Conservation (phyloP, 64 coral and sea anemone species). For the Porites australiensis region DNA sequence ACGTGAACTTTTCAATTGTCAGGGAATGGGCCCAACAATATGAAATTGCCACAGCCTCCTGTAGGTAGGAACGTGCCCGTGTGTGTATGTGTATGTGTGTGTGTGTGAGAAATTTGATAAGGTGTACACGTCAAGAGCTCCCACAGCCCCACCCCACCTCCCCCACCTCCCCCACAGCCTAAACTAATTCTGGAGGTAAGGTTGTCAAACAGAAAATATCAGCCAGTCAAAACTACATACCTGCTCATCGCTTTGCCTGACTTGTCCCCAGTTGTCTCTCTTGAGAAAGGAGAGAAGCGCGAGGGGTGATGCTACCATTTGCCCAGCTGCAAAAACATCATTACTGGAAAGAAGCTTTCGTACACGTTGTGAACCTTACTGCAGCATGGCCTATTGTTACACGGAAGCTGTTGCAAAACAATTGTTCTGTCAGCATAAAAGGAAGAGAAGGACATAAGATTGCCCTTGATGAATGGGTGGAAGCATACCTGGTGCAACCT, state of each 20-base stretch:
- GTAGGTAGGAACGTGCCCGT: too few species aligned
- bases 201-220: slow-evolving; percentile 5
- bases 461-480: slow-evolving; percentile 50
- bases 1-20: too few species aligned
- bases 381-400: slow-evolving; percentile 51
- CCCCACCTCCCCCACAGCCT: too few species aligned
- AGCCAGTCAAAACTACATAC: slow-evolving; percentile 11
- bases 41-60: too few species aligned
- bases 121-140: neutral
- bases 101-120: neutral
- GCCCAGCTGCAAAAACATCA: slow-evolving; percentile 21
- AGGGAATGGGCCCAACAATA: too few species aligned
- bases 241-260: slow-evolving; percentile 27
- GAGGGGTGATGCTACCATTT: slow-evolving; percentile 25
- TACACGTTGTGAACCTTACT: slow-evolving; percentile 43
- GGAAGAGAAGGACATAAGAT: slow-evolving; percentile 41
- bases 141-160: too few species aligned
- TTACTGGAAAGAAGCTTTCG: slow-evolving; percentile 54
- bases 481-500: slow-evolving; percentile 12
- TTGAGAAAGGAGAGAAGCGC: too few species aligned
- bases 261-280: too few species aligned
- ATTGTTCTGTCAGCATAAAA: slow-evolving; percentile 26
- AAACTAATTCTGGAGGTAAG: slow-evolving; percentile 31
- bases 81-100: too few species aligned
- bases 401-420: slow-evolving; percentile 39